Base-by-base conservation (phyloP, 1,140 invertebrate species). In the Drosophila tristis region DNA sequence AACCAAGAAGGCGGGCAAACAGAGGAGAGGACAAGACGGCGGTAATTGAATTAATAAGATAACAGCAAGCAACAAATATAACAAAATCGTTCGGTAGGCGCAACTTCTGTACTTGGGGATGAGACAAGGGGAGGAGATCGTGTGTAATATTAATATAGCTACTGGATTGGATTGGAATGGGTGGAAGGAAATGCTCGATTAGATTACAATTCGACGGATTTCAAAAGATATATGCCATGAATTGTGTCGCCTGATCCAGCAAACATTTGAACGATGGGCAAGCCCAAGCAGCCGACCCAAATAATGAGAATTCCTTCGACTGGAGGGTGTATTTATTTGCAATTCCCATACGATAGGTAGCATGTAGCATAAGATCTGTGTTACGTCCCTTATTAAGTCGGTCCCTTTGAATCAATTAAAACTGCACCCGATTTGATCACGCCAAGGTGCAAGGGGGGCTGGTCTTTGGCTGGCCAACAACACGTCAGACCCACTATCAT, bases 321-420 rank as follows among this genome's bases (percentile, higher is more conserved):
- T 20, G 31, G 13, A 26, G 13, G 3, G 20, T 45, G 15, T 16
- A 9, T n/a, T n/a, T 44, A 26, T 5, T 16, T 23, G 15, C 26
- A 5, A 39, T 39, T 39, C 11, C 11, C 4, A 1, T 53, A 25
- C n/a, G 26, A 26, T 9, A 13, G 7, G n/a, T 26, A 44, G 7
- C 16, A 25, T 25, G n/a, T n/a, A 25, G 2, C 26, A 59, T 20
- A 8, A 64, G 47, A 39, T 39, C 15, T 15, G 47, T 4, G 54
- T 9, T 5, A 15, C 35, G 45, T 42, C 31, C 43, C 25, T 56
- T 67, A 51, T 67, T 67, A 54, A 39, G 64, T 47, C 82, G 81
- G 81, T 58, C 20, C 56, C 31, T 86, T 86, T 86, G 78, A 82
- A 45, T 71, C 81, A 86, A 81, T 86, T 86, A 81, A 78, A 55